Base-by-base conservation (phyloP, 2,113 vertebrate genomes). In the Pseudorasbora parva region DNA sequence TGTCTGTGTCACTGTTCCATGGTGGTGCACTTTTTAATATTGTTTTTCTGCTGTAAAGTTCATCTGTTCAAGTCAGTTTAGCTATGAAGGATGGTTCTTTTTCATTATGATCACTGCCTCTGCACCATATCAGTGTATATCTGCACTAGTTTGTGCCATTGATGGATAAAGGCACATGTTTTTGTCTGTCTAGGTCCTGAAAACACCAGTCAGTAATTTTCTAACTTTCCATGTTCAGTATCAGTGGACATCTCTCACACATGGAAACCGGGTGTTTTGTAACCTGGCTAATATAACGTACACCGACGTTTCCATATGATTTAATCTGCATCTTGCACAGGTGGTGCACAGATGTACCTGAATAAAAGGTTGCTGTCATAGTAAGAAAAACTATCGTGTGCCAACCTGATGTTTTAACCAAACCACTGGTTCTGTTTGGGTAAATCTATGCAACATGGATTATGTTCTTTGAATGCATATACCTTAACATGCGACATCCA, bases 401-500 rank as follows among this genome's bases (percentile, higher is more conserved):
- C 96, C 97, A 96, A 95, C 92, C 89, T 92, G 88, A 86, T 87
- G 91, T 92, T 90, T 91, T 85, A 87, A 92, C 89, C 90, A 94
- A 93, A 94, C 91, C 92, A 93, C 95, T 90, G 86, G 87, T 95
- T 95, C 89, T 93, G 91, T 95, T 94, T 92, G 93, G 95, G 95
- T 96, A 94, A 95, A 94, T 97, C 97, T 98, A 99, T 99, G 97
- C 97, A 99, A 98, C 95, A 96, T 93, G 92, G 89, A 94, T 92
- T 92, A 91, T 94, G 92, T 85, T 92, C 89, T 91, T 90, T 92
- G 91, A 94, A 94, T 95, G 93, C 90, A 91, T 94, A 94, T 86
- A 93, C 91, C 91, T 95, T 93, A 87, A 90, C 94, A 89, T 90
- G 90, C 91, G 88, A 86, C 88, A 85, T 88, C 69, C 90, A 92